Evolutionary conservation across 1,140 invertebrate genomes (phyloP).

Genomic region (Littorina saxatilis): DNA sequence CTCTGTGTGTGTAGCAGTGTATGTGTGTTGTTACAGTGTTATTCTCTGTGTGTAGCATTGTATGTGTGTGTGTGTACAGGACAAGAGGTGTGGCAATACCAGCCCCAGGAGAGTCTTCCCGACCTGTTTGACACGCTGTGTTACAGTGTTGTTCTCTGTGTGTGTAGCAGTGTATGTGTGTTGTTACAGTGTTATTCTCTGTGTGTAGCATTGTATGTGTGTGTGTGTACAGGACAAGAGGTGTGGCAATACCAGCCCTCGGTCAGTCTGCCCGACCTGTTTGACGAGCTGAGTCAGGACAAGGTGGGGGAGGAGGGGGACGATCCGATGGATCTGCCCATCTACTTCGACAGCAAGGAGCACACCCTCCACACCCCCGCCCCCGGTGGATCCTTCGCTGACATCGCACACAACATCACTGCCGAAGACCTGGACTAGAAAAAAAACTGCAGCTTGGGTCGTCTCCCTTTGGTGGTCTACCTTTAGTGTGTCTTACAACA

Average conservation of each 20-base stretch:
- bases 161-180: too few species aligned
- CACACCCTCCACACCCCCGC: neutral
- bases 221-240: neutral
- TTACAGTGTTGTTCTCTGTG: too few species aligned
- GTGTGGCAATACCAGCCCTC: constrained; percentile 13
- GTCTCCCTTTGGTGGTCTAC: too few species aligned
- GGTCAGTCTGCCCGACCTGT: neutral
- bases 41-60: too few species aligned
- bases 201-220: too few species aligned
- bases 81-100: too few species aligned
- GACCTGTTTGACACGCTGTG: neutral
- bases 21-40: too few species aligned
- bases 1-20: too few species aligned
- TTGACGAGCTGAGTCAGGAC: neutral
- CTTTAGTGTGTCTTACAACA: too few species aligned
- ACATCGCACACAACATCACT: neutral
- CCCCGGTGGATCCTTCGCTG: neutral
- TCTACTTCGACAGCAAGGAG: neutral
- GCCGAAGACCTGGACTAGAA: constrained; percentile 14
- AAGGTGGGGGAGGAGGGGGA: neutral
- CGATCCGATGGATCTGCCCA: neutral
- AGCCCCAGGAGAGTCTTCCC: neutral
- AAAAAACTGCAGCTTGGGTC: too few species aligned
- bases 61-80: too few species aligned
- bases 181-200: too few species aligned